phyloP scores from a whole-genome alignment of 2,888 invertebrate species.

The Pseudoips prasinana region DNA sequence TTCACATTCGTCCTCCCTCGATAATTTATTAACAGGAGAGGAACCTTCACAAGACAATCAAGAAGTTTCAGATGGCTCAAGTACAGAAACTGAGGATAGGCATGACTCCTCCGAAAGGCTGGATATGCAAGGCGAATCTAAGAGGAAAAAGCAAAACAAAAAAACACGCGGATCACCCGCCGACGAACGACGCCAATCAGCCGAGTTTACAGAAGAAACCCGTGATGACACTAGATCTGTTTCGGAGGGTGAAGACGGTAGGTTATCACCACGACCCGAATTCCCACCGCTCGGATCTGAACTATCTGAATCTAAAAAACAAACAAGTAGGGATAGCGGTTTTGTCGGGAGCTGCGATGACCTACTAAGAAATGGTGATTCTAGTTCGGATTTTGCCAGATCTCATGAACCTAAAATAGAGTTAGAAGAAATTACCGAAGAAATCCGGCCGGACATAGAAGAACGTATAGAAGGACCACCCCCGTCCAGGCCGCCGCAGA shows the following conservation, averaged over 20 bases:
- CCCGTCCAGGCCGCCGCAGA: conserved; percentile 75
- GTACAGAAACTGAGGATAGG: conserved; percentile 88
- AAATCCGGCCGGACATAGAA: conserved; percentile 80
- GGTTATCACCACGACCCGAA: conserved; percentile 87
- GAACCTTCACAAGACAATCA: conserved; percentile 78
- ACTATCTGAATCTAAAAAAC: conserved; percentile 86
- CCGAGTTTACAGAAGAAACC: conserved; percentile 83
- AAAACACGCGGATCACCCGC: conserved; percentile 83
- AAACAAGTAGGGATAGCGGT: conserved; percentile 93
- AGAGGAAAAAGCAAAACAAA: conserved; percentile 90
- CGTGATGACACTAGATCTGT: conserved; percentile 81
- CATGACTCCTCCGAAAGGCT: conserved; percentile 85
- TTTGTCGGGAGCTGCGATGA: conserved; percentile 95
- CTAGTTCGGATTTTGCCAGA: conserved; percentile 76
- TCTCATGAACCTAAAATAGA: conserved; percentile 80
- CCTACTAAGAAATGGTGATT: conserved; percentile 85
- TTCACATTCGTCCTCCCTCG: conserved; percentile 91
- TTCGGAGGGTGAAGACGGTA: conserved; percentile 85
- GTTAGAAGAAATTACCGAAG: conserved; percentile 83
- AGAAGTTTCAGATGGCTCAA: conserved; percentile 87
- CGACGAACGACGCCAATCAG: conserved; percentile 84
- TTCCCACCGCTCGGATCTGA: conserved; percentile 80
- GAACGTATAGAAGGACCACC: conserved; percentile 75
- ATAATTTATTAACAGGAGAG: conserved; percentile 87
- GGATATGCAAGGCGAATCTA: conserved; percentile 91